Percentiles rank a stretch among this genome's conserved stretches.
Evolutionary conservation across 92 coral and sea anemone genomes (phyloP).

Genomic region (Galaxea fascicularis): DNA sequence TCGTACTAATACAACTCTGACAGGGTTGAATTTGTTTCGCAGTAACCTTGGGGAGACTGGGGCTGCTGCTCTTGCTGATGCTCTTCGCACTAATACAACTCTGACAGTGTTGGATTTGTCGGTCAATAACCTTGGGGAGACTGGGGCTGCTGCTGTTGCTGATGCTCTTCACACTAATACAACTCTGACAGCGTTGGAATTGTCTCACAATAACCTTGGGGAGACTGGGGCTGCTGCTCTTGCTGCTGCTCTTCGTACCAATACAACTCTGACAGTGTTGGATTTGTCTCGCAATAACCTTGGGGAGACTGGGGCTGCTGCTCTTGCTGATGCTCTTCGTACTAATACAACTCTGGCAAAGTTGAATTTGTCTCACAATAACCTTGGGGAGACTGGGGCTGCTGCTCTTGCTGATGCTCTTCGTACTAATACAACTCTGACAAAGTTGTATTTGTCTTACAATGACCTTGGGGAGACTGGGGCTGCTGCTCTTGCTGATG

Average conservation of each 20-base stretch:
- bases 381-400: too few species aligned
- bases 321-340: neutral
- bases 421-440: too few species aligned
- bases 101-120: neutral
- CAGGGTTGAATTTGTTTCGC: neutral
- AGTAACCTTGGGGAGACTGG: neutral
- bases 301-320: neutral
- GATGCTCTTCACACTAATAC: neutral
- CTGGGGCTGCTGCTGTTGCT: neutral
- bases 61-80: neutral
- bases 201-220: neutral
- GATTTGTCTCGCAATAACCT: neutral
- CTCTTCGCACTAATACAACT: neutral
- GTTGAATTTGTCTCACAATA: neutral
- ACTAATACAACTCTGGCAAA: neutral
- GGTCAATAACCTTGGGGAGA: neutral
- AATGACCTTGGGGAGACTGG: too few species aligned
- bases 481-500: too few species aligned
- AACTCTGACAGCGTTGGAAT: neutral
- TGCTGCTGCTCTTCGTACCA: neutral
- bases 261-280: neutral
- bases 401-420: too few species aligned
- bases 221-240: neutral
- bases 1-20: neutral
- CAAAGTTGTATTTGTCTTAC: too few species aligned